phyloP scores from a whole-genome alignment of 2,888 invertebrate genomes.

The Pterostichus niger region DNA sequence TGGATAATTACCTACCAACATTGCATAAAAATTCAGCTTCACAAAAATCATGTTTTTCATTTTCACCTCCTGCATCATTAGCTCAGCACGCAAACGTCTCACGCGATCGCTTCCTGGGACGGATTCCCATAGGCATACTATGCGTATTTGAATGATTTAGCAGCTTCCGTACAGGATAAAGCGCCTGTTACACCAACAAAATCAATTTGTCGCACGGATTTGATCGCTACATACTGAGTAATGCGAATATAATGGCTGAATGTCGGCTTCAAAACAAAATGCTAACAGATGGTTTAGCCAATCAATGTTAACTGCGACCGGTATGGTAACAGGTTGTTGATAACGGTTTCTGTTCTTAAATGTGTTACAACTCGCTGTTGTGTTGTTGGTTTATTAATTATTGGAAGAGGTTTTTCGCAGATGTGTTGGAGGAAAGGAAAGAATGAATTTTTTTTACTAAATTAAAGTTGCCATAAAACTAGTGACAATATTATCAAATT shows the following conservation, averaged over 20 bases:
- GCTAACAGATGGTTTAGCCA: slow-evolving; percentile 23
- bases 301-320: slow-evolving; percentile 15
- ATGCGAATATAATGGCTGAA: slow-evolving; percentile 14
- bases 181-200: background rate
- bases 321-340: slow-evolving; percentile 18
- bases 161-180: background rate
- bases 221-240: background rate
- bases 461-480: no score
- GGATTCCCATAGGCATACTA: slow-evolving; percentile 26
- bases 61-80: slow-evolving; percentile 51
- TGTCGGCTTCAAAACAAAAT: background rate
- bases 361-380: slow-evolving; percentile 2
- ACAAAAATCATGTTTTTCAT: slow-evolving; percentile 54
- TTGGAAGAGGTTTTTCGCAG: background rate
- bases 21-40: slow-evolving; percentile 30
- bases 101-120: slow-evolving; percentile 34
- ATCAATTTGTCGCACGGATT: slow-evolving; percentile 12
- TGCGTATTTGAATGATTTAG: slow-evolving; percentile 17
- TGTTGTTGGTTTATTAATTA: background rate
- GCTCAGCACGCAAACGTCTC: slow-evolving; percentile 29
- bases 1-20: slow-evolving; percentile 33
- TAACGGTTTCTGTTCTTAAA: slow-evolving; percentile 16
- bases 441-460: no score
- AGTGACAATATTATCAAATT: no score
- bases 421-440: background rate